phyloP scores from a whole-genome alignment of 2,797 vertebrate genomes.

The Serranus cabrilla region DNA sequence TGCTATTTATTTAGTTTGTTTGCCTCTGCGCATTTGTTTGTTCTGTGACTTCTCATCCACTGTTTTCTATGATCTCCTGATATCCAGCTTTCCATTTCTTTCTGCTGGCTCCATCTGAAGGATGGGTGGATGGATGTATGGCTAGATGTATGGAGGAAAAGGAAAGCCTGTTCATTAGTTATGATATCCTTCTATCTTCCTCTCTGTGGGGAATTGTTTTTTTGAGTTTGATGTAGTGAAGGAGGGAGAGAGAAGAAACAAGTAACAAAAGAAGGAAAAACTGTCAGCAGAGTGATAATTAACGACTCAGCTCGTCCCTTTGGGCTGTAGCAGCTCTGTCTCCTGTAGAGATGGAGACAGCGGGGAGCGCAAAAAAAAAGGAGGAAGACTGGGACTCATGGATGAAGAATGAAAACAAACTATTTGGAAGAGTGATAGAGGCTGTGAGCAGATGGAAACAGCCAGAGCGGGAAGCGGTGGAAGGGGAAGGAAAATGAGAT shows the following conservation, averaged over 20 bases:
- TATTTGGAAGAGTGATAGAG: conserved; percentile 24
- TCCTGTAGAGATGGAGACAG: conserved; percentile 56
- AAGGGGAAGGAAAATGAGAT: conserved; percentile 2
- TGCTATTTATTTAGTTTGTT: conserved; percentile 52
- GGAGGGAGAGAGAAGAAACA: conserved; percentile 18
- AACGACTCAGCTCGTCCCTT: conserved; percentile 45
- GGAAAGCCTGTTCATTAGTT: conserved; percentile 57
- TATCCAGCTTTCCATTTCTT: conserved; percentile 38
- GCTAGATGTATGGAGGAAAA: conserved; percentile 26
- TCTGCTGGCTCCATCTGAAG: conserved; percentile 30
- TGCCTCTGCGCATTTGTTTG: conserved; percentile 41
- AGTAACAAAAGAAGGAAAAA: conserved; percentile 39
- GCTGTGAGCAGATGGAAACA: conserved; percentile 24
- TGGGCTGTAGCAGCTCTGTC: conserved; percentile 43
- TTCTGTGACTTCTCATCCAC: conserved; percentile 47
- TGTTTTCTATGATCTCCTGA: conserved; percentile 34
- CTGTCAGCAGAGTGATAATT: conserved; percentile 69
- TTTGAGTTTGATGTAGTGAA: conserved; percentile 30
- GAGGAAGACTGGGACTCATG: conserved; percentile 34
- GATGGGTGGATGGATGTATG: conserved; percentile 39
- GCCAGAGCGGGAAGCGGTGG: not conserved
- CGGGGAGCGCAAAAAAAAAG: conserved; percentile 9
- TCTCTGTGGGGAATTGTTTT: conserved; percentile 44
- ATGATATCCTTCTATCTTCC: conserved; percentile 48
- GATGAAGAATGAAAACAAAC: conserved; percentile 47